Evolutionary conservation across 1,140 invertebrate genomes (phyloP).

Genomic region (Drosophila tropicalis): DNA sequence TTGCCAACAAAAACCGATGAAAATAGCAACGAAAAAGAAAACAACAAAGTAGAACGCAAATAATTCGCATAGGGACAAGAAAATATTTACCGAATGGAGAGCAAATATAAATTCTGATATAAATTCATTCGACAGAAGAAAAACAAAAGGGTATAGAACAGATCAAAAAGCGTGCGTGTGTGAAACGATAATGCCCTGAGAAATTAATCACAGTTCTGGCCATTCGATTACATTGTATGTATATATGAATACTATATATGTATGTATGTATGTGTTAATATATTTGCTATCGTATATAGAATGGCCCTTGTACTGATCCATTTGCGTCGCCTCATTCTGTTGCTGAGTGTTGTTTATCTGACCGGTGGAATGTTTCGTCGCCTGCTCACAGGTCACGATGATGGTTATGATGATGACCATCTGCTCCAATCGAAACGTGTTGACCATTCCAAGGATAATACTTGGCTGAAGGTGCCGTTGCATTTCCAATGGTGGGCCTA

Average conservation of each 20-base stretch:
- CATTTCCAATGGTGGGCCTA: constrained; percentile 83
- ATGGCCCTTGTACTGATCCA: constrained; percentile 76
- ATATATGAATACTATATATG: not conserved
- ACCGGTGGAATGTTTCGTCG: constrained; percentile 65
- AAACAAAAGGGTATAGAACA: constrained; percentile 11
- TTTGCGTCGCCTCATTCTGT: constrained; percentile 72
- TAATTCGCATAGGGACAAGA: constrained; percentile 40
- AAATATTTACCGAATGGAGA: constrained; percentile 21
- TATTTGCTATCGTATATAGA: not conserved
- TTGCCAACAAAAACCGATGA: constrained; percentile 62
- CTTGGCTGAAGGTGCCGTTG: constrained; percentile 55
- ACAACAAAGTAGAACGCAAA: constrained; percentile 45
- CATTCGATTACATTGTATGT: not conserved
- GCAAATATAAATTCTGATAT: constrained; percentile 36
- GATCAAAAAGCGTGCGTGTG: constrained; percentile 3
- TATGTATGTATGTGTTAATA: not conserved
- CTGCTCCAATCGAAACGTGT: constrained; percentile 55
- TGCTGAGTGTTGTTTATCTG: constrained; percentile 76
- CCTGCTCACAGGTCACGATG: constrained; percentile 64
- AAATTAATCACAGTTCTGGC: constrained; percentile 8
- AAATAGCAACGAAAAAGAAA: constrained; percentile 72
- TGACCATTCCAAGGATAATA: constrained; percentile 10
- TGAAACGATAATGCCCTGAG: not conserved
- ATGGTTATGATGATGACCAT: constrained; percentile 34
- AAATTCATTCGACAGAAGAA: constrained; percentile 22